Conservation (phyloP, 2,113 vertebrate genomes). For the Synodontis membranacea region DNA sequence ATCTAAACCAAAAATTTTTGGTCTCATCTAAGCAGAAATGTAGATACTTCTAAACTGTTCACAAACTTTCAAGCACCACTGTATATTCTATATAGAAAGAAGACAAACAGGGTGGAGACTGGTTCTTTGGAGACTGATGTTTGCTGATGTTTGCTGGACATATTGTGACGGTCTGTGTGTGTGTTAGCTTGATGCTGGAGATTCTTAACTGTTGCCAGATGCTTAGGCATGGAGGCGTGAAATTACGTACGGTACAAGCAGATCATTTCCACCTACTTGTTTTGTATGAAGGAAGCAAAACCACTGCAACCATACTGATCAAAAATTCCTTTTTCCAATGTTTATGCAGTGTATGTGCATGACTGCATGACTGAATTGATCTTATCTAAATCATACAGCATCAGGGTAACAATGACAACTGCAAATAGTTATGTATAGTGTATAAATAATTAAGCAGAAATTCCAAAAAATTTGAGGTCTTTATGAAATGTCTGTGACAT, state of each 20-base stretch:
- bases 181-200: neutral
- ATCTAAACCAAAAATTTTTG: no score
- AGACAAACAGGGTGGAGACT: neutral
- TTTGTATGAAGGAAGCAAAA: neutral
- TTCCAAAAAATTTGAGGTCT: no score
- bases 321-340: neutral
- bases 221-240: neutral
- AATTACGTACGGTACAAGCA: neutral
- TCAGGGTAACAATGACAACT: no score
- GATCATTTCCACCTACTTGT: neutral
- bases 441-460: no score
- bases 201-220: neutral
- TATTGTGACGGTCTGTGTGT: neutral
- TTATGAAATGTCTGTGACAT: no score
- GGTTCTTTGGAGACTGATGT: neutral
- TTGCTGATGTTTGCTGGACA: neutral
- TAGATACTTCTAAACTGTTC: no score
- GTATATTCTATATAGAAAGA: neutral
- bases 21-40: no score
- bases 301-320: neutral
- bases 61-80: no score
- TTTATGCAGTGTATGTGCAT: neutral
- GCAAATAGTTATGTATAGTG: no score
- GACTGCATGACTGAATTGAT: neutral
- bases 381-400: no score